Evolutionary conservation across 2,888 invertebrate species (phyloP).

Genomic region (Eupithecia centaureata): DNA sequence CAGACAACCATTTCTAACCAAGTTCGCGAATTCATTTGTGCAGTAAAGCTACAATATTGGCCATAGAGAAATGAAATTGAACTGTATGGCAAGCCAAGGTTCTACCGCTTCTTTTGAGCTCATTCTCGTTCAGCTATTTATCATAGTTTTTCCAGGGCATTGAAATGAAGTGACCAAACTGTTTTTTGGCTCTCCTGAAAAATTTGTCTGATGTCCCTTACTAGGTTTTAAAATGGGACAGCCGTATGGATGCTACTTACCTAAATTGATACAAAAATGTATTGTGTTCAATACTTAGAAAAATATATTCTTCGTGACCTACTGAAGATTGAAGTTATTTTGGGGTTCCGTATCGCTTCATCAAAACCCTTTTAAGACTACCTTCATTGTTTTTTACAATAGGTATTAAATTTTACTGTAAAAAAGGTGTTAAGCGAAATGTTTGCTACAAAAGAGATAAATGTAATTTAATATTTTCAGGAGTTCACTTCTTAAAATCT

Average conservation of each 20-base stretch:
- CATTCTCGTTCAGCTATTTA: too few species aligned
- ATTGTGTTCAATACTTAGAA: slow-evolving; percentile 5
- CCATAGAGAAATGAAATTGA: too few species aligned
- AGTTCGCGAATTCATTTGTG: too few species aligned
- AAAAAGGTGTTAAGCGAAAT: not conserved
- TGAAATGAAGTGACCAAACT: too few species aligned
- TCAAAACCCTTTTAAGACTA: not conserved
- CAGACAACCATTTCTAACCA: too few species aligned
- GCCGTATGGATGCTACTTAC: slow-evolving; percentile 21
- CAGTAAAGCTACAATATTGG: too few species aligned
- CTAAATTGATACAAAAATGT: slow-evolving; percentile 20
- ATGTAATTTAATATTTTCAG: not conserved
- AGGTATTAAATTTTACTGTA: not conserved
- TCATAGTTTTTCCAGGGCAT: too few species aligned
- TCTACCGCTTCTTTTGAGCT: too few species aligned
- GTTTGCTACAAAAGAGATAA: not conserved
- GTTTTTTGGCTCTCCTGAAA: too few species aligned
- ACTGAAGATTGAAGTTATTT: not conserved
- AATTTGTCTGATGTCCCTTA: too few species aligned
- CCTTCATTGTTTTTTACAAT: not conserved
- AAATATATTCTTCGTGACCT: not conserved
- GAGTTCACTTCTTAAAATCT: not conserved
- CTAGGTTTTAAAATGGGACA: too few species aligned
- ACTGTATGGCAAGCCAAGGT: too few species aligned
- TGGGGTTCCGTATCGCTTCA: not conserved